These are phyloP conservation scores for Leptopilina myrica DNA, from an alignment of 2,888 invertebrate species.

Conservation along the genomic window DNA sequence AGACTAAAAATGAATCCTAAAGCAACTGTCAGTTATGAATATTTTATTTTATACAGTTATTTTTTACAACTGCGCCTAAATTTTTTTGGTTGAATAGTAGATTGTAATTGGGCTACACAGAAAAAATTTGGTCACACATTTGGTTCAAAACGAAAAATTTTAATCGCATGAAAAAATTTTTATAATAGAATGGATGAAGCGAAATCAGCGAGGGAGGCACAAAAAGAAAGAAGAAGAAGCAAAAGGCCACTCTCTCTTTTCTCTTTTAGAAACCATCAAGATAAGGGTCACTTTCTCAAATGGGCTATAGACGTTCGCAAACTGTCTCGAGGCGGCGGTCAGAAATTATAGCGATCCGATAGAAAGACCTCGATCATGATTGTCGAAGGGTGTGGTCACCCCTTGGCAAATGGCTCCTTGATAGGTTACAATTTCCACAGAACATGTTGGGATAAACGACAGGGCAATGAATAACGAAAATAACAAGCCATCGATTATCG, in stretches of 20 bases:
- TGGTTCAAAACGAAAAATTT: neutral
- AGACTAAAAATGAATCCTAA: too few species aligned
- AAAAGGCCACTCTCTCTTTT: neutral
- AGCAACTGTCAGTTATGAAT: too few species aligned
- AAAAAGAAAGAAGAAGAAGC: neutral
- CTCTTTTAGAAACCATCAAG: slow-evolving; percentile 27
- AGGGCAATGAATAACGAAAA: slow-evolving; percentile 13
- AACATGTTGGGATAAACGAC: slow-evolving; percentile 30
- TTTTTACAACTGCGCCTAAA: too few species aligned
- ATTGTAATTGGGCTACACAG: too few species aligned
- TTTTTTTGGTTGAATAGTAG: too few species aligned
- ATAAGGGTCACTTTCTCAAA: slow-evolving; percentile 38
- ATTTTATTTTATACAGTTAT: too few species aligned
- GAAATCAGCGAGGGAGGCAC: neutral
- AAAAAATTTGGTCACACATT: too few species aligned
- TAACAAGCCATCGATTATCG: neutral
- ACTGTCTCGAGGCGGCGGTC: slow-evolving; percentile 21
- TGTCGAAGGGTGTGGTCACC: slow-evolving; percentile 34
- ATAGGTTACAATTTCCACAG: slow-evolving; percentile 28
- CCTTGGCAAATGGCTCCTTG: slow-evolving; percentile 31
- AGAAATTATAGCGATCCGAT: slow-evolving; percentile 38
- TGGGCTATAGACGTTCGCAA: slow-evolving; percentile 32
- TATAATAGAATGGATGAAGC: neutral
- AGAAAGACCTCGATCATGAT: slow-evolving; percentile 35
- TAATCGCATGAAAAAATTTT: neutral